phyloP scores from a whole-genome alignment of 2,797 vertebrate genomes.

The Cryptoblepharus egeriae region DNA sequence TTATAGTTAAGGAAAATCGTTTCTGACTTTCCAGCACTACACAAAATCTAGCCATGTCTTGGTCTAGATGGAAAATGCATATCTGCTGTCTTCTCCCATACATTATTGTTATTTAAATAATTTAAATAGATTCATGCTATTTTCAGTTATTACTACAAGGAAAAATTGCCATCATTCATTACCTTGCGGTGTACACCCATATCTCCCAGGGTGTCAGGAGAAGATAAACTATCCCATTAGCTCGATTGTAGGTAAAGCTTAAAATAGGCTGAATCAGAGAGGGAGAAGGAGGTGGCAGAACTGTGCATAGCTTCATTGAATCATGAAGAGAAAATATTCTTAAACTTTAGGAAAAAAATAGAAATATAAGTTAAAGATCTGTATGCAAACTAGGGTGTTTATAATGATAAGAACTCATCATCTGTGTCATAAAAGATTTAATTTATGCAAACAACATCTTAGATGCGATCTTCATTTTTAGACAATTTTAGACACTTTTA shows the following conservation, averaged over 20 bases:
- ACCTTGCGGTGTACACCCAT: constrained; percentile 38
- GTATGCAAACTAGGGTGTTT: neutral
- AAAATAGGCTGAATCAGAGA: constrained; percentile 2
- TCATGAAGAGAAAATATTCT: constrained; percentile 26
- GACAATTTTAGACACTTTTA: too few species aligned
- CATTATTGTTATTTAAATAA: neutral
- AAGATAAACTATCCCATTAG: constrained; percentile 25
- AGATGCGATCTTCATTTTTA: neutral
- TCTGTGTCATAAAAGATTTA: neutral
- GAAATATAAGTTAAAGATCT: neutral
- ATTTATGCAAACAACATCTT: neutral
- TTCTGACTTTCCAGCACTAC: neutral
- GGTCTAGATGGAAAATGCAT: neutral
- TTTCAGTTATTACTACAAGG: neutral
- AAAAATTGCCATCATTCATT: neutral
- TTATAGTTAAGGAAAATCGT: neutral
- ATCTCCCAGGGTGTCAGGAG: neutral
- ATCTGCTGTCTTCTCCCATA: neutral
- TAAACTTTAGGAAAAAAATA: neutral
- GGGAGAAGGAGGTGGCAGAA: constrained; percentile 14
- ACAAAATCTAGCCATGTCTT: neutral
- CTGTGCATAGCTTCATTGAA: constrained; percentile 26
- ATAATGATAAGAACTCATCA: neutral
- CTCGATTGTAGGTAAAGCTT: constrained; percentile 13
- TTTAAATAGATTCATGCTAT: neutral